These are phyloP conservation scores for Hydrochoerus hydrochaeris DNA, from an alignment of 2,113 vertebrate genomes.

Conservation along the genomic window DNA sequence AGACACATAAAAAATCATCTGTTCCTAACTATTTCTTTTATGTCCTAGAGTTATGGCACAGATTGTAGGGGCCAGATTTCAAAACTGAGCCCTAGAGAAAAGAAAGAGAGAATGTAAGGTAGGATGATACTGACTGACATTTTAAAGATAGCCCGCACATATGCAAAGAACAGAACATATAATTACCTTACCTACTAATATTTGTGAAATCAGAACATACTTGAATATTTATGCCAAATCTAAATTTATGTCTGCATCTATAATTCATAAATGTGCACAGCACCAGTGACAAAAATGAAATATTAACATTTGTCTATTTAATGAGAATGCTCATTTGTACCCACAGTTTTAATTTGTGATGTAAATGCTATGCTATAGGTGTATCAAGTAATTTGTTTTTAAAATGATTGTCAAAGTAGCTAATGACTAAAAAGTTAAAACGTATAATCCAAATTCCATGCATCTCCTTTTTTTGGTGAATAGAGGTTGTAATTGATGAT, in stretches of 20 bases:
- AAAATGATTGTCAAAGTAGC: neutral
- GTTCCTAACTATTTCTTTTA: neutral
- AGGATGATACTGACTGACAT: neutral
- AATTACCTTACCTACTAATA: neutral
- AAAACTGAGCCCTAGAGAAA: slow-evolving; percentile 5
- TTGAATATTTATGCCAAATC: slow-evolving; percentile 45
- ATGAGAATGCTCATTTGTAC: neutral
- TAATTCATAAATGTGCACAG: neutral
- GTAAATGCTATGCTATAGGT: neutral
- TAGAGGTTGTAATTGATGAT: neutral
- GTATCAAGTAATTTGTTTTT: neutral
- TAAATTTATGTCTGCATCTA: slow-evolving; percentile 37
- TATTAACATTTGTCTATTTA: slow-evolving; percentile 22
- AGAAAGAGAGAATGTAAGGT: neutral
- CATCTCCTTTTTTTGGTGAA: neutral
- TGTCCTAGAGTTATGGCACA: neutral
- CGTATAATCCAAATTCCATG: neutral
- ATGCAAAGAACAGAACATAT: neutral
- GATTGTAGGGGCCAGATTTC: neutral
- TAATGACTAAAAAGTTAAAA: slow-evolving; percentile 35
- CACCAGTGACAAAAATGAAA: slow-evolving; percentile 47
- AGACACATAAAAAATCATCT: slow-evolving; percentile 39
- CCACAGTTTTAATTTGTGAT: neutral
- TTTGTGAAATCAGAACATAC: neutral
- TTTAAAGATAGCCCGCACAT: neutral